Conservation (phyloP, 2,888 invertebrate species). For the Gastrophysa polygoni region DNA sequence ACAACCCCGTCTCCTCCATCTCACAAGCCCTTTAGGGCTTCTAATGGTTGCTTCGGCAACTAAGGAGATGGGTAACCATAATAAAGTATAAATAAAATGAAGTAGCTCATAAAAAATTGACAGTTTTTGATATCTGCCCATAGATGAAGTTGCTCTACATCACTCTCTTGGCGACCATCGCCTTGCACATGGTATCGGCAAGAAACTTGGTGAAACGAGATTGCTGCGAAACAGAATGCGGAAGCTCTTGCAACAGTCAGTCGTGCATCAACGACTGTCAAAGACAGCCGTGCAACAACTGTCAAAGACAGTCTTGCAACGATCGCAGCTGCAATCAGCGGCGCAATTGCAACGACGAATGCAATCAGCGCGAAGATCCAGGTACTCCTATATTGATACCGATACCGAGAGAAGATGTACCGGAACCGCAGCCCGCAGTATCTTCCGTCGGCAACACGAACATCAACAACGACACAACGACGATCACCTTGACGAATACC, state of each 20-base stretch:
- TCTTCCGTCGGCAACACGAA: conserved; percentile 20
- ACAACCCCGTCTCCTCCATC: no score
- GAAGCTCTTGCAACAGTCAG: conserved; percentile 11
- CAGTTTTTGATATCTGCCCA: no score
- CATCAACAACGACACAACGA: conserved; percentile 13
- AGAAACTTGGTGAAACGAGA: background rate
- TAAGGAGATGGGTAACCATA: no score
- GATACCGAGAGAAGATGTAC: conserved; percentile 4
- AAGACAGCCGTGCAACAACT: conserved; percentile 6
- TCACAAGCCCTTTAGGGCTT: no score
- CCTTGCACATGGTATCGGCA: background rate
- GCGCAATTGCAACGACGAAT: conserved; percentile 10
- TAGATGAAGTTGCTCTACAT: conserved; percentile 20
- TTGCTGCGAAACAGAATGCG: conserved; percentile 1
- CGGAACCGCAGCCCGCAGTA: background rate
- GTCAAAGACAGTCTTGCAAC: background rate
- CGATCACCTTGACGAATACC: conserved; percentile 12
- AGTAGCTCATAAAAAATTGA: no score
- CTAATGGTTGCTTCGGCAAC: no score
- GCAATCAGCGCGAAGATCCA: no score
- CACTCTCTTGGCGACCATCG: conserved; percentile 5
- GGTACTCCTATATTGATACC: conserved; percentile 24
- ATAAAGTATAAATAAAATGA: no score
- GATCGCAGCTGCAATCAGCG: background rate
- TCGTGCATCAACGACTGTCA: conserved; percentile 9